A percentile compares a stretch with the other conserved stretches of the same genome.
These are phyloP conservation scores for Selenia dentaria DNA, from an alignment of 2,888 invertebrate species.

Conservation along the genomic window DNA sequence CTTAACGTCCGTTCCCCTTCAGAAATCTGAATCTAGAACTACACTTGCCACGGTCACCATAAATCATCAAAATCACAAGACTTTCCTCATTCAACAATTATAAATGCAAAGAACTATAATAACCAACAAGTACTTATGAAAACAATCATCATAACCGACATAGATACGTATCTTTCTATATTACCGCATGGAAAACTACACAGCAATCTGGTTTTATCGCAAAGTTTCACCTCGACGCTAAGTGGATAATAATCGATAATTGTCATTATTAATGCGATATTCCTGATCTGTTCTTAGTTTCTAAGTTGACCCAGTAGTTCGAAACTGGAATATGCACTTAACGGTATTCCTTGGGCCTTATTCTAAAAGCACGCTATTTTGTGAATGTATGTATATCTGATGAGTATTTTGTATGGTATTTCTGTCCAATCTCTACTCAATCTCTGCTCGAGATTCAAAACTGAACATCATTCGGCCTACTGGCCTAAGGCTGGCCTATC, in stretches of 20 bases:
- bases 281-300: conserved; percentile 44
- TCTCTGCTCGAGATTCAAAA: too few relatives aligned
- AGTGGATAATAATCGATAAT: conserved; percentile 67
- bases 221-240: conserved; percentile 56
- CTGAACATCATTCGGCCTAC: too few relatives aligned
- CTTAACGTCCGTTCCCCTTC: too few relatives aligned
- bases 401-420: too few relatives aligned
- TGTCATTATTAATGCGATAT: conserved; percentile 61
- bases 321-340: conserved; percentile 49
- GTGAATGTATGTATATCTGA: too few relatives aligned
- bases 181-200: conserved; percentile 33
- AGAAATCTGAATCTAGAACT: too few relatives aligned
- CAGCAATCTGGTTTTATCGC: conserved; percentile 43
- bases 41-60: too few relatives aligned
- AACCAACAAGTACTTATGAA: neutral
- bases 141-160: conserved; percentile 7
- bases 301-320: conserved; percentile 62
- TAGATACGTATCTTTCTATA: conserved; percentile 10
- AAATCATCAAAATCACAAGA: too few relatives aligned
- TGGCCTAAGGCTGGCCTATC: too few relatives aligned
- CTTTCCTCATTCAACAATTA: neutral
- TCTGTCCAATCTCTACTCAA: too few relatives aligned
- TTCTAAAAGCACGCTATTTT: too few relatives aligned
- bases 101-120: neutral
- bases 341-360: conserved; percentile 4